Conservation (phyloP, 2,113 vertebrate genomes). For the Tenebrosternarchus preto region DNA sequence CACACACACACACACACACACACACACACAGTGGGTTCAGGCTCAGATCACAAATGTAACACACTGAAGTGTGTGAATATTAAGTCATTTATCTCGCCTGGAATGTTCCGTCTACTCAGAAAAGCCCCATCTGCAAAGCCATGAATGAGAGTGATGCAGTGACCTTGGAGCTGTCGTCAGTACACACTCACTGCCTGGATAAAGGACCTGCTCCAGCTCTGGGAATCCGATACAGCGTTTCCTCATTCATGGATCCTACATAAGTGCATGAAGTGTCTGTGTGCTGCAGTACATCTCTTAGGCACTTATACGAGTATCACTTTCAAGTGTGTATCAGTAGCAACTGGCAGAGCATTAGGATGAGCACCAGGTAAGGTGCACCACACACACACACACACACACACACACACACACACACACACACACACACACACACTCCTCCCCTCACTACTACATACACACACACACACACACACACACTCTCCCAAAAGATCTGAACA, state of each 20-base stretch:
- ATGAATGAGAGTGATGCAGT: constrained; percentile 45
- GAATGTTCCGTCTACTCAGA: constrained; percentile 36
- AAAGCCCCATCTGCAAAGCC: constrained; percentile 46
- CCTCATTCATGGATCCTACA: not conserved
- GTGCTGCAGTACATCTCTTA: not conserved
- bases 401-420: not conserved
- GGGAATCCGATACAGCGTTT: not conserved
- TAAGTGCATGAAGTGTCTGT: not conserved
- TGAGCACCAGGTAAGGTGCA: not conserved
- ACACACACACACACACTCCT: too few species aligned
- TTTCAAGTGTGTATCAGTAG: too few species aligned
- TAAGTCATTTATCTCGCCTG: constrained; percentile 45
- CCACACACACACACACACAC: not conserved
- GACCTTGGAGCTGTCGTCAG: constrained; percentile 50
- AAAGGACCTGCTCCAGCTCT: not conserved
- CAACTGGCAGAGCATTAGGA: too few species aligned
- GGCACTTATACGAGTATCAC: not conserved
- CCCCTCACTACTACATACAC: too few species aligned
- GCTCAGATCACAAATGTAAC: constrained; percentile 33
- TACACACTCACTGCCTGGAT: constrained; percentile 28
- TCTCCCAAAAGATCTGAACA: too few species aligned
- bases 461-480: too few species aligned
- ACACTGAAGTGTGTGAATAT: constrained; percentile 45
- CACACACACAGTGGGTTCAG: constrained; percentile 16
- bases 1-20: constrained; percentile 30